Base-by-base conservation (phyloP, 2,888 invertebrate species). In the Agrotis puta region DNA sequence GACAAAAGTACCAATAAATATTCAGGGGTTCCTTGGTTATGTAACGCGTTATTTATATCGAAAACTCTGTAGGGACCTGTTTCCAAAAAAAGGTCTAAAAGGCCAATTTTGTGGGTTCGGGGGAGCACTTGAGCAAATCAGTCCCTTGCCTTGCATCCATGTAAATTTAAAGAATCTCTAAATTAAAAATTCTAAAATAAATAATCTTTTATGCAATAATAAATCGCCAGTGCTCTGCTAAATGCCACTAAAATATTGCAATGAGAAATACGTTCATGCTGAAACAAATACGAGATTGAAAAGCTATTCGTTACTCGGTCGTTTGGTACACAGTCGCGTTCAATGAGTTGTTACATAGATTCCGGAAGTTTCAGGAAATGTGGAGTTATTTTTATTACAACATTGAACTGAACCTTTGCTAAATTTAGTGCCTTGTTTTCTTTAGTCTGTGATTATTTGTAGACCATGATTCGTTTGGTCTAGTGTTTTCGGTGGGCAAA, bases 191-290 rank as follows among this genome's bases (percentile, higher is more conserved):
- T 56, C 54, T 64, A 62, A 58, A 67, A 64, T 27, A 58, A 59
- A 70, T 6, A 11, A 76, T 73, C 9, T 70, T 73, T 76, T 70
- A 79, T 81, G 68, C 66, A 82, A 64, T 2, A 39, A 39, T 39
- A 48, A 70, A 27, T 64, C 51, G 51, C 51, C 48, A 75, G 65
- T 62, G 45, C 39, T 45, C 70, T 53, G 69, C 48, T 82, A 39
- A 64, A 79, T 59, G 62, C 51, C 20, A 58, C 58, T 66, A 64
- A 33, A 61, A 70, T 74, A 54, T 50, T 58, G 57, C 56, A 70
- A 50, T 22, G 33, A 50, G 24, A 59, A 51, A 74, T 81, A 65
- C 68, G 68, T 57, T 71, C 58, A 20, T 56, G n/a, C 62, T 54
- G 50, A 54, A 68, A 65, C 43, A 61, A 50, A 20, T 50, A 39